A percentile compares a stretch with the other conserved stretches of the same genome.
Conservation (phyloP, 2,797 vertebrate genomes). For the Karalla daura region DNA sequence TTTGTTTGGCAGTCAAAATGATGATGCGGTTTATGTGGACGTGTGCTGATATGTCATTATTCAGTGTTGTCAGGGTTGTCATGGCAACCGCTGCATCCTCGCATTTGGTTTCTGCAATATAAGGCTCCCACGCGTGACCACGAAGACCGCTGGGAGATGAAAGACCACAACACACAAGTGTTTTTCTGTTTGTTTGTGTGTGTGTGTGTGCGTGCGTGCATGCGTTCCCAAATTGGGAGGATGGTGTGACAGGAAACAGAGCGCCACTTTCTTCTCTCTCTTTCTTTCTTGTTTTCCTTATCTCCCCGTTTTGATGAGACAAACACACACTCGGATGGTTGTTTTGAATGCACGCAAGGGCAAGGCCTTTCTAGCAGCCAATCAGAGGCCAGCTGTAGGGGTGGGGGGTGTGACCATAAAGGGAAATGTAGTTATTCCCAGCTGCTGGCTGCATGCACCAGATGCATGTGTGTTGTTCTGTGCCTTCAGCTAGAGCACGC, state of each 20-base stretch:
- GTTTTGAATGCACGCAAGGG: slow-evolving; percentile 8
- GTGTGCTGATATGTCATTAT: background rate
- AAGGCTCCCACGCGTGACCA: too few species aligned
- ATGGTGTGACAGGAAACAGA: slow-evolving; percentile 36
- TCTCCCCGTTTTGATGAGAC: background rate
- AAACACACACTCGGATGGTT: slow-evolving; percentile 23
- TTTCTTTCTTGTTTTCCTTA: too few species aligned
- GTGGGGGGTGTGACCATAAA: slow-evolving; percentile 19
- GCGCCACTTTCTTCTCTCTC: slow-evolving; percentile 8
- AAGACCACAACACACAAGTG: background rate
- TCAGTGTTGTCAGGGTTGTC: slow-evolving; percentile 28
- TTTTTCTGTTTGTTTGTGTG: background rate
- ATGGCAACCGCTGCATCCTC: slow-evolving; percentile 13
- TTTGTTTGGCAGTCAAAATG: too few species aligned
- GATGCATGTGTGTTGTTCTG: background rate
- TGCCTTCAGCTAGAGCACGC: slow-evolving; percentile 7
- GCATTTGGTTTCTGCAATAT: too few species aligned
- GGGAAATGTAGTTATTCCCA: slow-evolving; percentile 30
- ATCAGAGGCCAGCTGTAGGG: slow-evolving; percentile 33
- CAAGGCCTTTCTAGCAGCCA: slow-evolving; percentile 7
- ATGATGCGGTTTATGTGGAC: too few species aligned
- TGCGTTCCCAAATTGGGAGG: background rate
- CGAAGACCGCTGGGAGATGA: slow-evolving; percentile 5
- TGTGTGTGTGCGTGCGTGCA: slow-evolving; percentile 4
- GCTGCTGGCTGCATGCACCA: slow-evolving; percentile 23